Conservation (phyloP, 1,140 invertebrate genomes). For the Coelopa frigida region DNA sequence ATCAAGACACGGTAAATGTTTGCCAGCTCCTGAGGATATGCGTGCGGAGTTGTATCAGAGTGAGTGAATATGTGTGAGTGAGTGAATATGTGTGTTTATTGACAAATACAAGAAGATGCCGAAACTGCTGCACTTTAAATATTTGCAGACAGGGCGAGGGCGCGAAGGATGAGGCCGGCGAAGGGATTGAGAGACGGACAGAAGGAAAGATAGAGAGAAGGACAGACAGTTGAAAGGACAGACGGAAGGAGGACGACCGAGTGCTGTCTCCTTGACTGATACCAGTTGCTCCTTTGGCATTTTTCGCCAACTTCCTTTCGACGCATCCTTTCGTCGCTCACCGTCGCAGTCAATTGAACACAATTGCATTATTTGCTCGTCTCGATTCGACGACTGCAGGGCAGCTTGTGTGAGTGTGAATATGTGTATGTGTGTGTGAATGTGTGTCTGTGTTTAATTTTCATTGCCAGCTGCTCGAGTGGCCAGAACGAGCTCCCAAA, state of each 20-base stretch:
- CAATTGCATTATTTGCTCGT: too few relatives aligned
- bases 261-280: too few relatives aligned
- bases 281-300: too few relatives aligned
- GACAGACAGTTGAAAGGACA: neutral
- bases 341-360: too few relatives aligned
- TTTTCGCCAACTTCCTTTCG: neutral
- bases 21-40: too few relatives aligned
- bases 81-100: neutral
- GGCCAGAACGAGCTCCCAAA: too few relatives aligned
- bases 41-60: too few relatives aligned
- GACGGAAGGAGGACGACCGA: neutral
- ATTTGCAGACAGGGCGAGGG: too few relatives aligned
- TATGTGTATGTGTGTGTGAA: neutral
- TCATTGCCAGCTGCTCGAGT: neutral
- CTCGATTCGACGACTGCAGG: too few relatives aligned
- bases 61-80: neutral
- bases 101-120: neutral
- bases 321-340: neutral
- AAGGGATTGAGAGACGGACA: too few relatives aligned
- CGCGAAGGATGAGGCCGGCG: too few relatives aligned
- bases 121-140: conserved; percentile 38
- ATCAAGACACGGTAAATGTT: too few relatives aligned
- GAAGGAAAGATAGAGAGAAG: neutral
- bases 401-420: neutral
- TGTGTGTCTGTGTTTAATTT: neutral